Evolutionary conservation across 64 coral and sea anemone genomes (phyloP).

Genomic region (Catalaphyllia jardinei): DNA sequence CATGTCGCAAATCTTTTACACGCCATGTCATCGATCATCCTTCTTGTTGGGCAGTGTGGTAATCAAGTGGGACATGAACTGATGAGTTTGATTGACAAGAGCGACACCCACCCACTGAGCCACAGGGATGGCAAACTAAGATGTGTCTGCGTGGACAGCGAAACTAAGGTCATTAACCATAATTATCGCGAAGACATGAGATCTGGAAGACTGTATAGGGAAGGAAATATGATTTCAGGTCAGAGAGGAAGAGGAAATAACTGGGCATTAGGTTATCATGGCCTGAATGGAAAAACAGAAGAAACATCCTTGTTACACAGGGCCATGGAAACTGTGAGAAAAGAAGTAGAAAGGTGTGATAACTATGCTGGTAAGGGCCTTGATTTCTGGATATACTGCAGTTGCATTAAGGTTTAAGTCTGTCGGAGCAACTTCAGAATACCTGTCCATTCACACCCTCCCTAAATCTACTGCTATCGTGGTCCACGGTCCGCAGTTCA

Average conservation of each 20-base stretch:
- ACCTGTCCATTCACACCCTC: too few species aligned
- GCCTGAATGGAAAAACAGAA: slow-evolving; percentile 34
- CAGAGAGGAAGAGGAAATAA: slow-evolving; percentile 84
- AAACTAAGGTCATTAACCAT: slow-evolving; percentile 70
- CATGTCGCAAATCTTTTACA: neutral
- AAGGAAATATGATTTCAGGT: slow-evolving; percentile 63
- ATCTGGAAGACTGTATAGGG: slow-evolving; percentile 40
- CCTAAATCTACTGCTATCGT: too few species aligned
- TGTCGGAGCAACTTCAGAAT: too few species aligned
- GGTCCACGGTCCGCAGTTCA: too few species aligned
- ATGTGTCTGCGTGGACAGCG: slow-evolving; percentile 92
- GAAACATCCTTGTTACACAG: slow-evolving; percentile 68
- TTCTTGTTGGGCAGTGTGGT: slow-evolving; percentile 89
- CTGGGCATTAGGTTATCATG: slow-evolving; percentile 88
- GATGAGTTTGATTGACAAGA: slow-evolving; percentile 80
- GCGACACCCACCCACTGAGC: slow-evolving; percentile 70
- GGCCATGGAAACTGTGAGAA: slow-evolving; percentile 70
- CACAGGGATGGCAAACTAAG: slow-evolving; percentile 93
- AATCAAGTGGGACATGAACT: slow-evolving; percentile 95
- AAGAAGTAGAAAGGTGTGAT: slow-evolving; percentile 91
- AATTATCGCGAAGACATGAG: slow-evolving; percentile 59
- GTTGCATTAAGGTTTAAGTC: too few species aligned
- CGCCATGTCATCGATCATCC: slow-evolving; percentile 81
- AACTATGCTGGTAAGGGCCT: slow-evolving; percentile 68
- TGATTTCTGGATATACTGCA: too few species aligned